Conservation (phyloP, 2,888 invertebrate species). For the Cantharis lateralis region DNA sequence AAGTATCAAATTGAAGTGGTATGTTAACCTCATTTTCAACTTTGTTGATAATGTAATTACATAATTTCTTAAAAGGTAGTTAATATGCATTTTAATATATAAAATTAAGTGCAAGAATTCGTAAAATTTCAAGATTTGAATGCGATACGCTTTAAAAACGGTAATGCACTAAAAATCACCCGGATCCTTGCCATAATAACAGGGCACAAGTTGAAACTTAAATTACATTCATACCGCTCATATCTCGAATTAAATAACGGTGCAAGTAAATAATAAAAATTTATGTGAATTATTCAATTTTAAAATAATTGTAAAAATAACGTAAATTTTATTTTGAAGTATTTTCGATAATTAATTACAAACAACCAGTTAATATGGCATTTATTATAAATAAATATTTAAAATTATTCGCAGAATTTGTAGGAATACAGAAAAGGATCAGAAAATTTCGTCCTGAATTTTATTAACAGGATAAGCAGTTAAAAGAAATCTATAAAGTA, state of each 20-base stretch:
- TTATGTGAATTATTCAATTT: neutral
- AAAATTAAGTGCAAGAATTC: neutral
- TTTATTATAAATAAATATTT: too few relatives aligned
- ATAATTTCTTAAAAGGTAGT: neutral
- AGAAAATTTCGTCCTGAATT: too few relatives aligned
- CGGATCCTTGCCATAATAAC: slow-evolving; percentile 20
- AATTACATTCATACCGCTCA: slow-evolving; percentile 14
- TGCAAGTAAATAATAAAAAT: neutral
- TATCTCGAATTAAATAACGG: slow-evolving; percentile 19
- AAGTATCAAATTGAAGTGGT: neutral
- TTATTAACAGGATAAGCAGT: too few relatives aligned
- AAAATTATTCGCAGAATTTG: too few relatives aligned
- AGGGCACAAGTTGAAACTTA: slow-evolving; percentile 24
- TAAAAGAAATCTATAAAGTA: too few relatives aligned
- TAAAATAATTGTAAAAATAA: neutral
- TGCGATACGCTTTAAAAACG: slow-evolving; percentile 25
- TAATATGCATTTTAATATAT: neutral
- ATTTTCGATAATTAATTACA: too few relatives aligned
- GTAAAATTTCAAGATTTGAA: slow-evolving; percentile 8
- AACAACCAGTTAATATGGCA: too few relatives aligned
- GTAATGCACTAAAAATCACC: slow-evolving; percentile 28
- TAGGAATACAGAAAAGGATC: too few relatives aligned
- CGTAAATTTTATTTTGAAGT: neutral
- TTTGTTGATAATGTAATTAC: neutral
- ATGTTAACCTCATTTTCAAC: neutral